Base-by-base conservation (phyloP, 2,888 invertebrate genomes). In the Bunonema sp. region DNA sequence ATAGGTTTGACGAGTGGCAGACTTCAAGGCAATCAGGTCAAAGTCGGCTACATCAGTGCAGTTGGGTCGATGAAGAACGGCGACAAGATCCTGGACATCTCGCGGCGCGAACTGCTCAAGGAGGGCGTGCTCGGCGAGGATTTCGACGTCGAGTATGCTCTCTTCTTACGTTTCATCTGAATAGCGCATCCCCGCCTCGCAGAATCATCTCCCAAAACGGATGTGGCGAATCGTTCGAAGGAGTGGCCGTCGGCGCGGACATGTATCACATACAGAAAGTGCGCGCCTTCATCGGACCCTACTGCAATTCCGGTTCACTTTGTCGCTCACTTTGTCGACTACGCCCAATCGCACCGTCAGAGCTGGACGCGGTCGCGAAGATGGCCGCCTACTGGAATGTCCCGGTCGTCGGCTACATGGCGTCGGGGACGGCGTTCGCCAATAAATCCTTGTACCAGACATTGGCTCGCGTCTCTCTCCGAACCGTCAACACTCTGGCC, bases 361-460 rank as follows among this genome's bases (percentile, higher is more conserved):
- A 64, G 46, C 37, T 64, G 47, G 64, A 64, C 35, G 64, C 65
- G 1, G 65, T 64, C n/a, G 51, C 56, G 3, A 65, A 66, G 39
- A 64, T 64, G 64, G 55, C 61, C 0, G 49, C 64, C 0, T 64
- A 56, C 44, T 64, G 64, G 61, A 65, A 65, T 42, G 50, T 65
- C 34, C 65, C 65, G 2, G 57, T 66, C 29, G 49, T 65, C 30
- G 65, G 65, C 19, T 65, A 65, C 49, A 65, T 65, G 58, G 59
- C 65, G 7, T 58, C 65, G 8, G 56, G 49, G 20, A 66, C 57
- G 21, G 45, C 47, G n/a, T 63, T 65, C 39, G 54, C 61, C 1
- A 65, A 65, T 38, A 65, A 65, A 37, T 47, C 49, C 16, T 47
- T 64, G 22, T 62, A 62, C 46, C 61, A 64, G 42, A 65, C 65